A percentile compares a stretch with the other conserved stretches of the same genome.
Conservation (phyloP, 2,888 invertebrate genomes). For the Steinernema hermaphroditum region DNA sequence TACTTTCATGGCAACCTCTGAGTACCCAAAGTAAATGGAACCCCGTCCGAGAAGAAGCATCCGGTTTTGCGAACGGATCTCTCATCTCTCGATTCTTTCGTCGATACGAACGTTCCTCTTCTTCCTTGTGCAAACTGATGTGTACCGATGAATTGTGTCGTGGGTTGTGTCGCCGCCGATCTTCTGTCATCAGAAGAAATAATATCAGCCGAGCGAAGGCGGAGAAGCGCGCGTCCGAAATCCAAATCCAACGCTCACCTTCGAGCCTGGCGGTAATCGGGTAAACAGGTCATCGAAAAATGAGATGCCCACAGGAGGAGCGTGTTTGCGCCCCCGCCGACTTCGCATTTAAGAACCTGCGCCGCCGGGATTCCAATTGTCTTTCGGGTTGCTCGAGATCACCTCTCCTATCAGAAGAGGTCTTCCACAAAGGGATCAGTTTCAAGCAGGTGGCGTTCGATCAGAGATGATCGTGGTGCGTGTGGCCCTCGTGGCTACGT, state of each 20-base stretch:
- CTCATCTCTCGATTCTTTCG: no score
- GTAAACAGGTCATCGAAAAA: constrained; percentile 26
- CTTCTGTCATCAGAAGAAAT: no score
- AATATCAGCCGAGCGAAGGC: no score
- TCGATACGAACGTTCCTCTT: no score
- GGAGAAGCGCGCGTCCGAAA: not conserved
- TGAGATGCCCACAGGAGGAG: constrained; percentile 28
- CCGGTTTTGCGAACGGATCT: no score
- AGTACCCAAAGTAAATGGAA: no score
- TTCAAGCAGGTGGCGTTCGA: constrained; percentile 15
- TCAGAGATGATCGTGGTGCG: not conserved
- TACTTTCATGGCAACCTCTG: no score
- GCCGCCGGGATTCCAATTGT: constrained; percentile 1
- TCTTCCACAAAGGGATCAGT: not conserved
- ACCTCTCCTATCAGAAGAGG: not conserved
- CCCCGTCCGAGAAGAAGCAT: no score
- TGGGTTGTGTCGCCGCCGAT: no score
- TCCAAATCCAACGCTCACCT: constrained; percentile 12
- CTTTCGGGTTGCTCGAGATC: not conserved
- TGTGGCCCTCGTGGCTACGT: constrained; percentile 10
- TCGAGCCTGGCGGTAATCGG: constrained; percentile 20
- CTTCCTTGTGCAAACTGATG: no score
- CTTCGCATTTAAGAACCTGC: constrained; percentile 17
- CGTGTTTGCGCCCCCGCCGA: constrained; percentile 6
- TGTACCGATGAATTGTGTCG: no score